These are phyloP conservation scores for Bos javanicus DNA, from an alignment of 2,113 vertebrate species.

Conservation along the genomic window DNA sequence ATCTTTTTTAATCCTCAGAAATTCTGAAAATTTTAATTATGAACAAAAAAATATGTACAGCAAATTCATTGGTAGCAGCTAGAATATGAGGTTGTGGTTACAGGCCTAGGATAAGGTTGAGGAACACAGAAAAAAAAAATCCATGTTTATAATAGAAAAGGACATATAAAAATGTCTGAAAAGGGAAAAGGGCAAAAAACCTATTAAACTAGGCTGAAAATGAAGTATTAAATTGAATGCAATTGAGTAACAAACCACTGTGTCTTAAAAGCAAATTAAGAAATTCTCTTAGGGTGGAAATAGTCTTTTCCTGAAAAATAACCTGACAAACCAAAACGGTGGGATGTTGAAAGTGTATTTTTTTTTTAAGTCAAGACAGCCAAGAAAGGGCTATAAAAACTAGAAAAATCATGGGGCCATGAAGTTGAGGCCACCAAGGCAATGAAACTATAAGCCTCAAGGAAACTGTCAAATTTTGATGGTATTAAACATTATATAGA, in stretches of 20 bases:
- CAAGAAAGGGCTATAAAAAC: background rate
- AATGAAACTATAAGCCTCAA: background rate
- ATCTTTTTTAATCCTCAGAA: background rate
- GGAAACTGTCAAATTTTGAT: background rate
- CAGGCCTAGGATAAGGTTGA: background rate
- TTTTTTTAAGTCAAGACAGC: background rate
- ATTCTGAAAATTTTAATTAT: background rate
- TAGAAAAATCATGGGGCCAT: background rate
- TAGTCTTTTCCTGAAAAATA: background rate
- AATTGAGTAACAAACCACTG: background rate
- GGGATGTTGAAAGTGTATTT: background rate
- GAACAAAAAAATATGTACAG: background rate
- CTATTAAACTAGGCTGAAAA: background rate
- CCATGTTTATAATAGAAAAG: background rate
- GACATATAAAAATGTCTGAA: background rate
- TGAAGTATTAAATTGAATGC: background rate
- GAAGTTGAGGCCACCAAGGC: background rate
- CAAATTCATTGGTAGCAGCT: background rate
- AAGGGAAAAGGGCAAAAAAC: background rate
- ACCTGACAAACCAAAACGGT: background rate
- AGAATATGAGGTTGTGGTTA: background rate
- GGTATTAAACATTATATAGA: background rate
- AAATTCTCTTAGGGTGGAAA: background rate
- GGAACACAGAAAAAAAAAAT: background rate
- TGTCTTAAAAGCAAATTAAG: background rate